Base-by-base conservation (phyloP, 92 coral and sea anemone genomes). In the Zoanthus sansibaricus region DNA sequence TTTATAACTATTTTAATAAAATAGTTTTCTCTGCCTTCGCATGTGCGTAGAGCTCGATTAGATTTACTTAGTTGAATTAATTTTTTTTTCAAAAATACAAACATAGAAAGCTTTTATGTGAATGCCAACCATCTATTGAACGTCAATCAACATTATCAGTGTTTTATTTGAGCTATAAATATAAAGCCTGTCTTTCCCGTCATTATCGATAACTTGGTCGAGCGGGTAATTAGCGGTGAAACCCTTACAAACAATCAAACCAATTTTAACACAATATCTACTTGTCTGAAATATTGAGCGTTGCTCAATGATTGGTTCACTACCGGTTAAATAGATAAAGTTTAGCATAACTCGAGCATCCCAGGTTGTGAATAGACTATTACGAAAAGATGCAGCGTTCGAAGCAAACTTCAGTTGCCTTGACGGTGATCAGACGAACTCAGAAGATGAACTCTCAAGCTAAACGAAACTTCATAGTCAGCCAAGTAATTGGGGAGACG, bases 181-280 rank as follows among this genome's bases (percentile, higher is more conserved):
- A 52, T 78, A 74, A 87, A 90, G 55, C 86, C 86, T 78, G 90
- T 52, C 91, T 87, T 74, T 87, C 76, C 88, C 59, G 70, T 93
- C 92, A 91, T 93, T 91, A 91, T 69, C 87, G 93, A 89, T 91
- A 87, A 90, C 93, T 83, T 91, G 42, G 2, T 92, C 86, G 94
- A 83, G 89, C 94, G 92, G 90, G 88, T 93, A 87, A 95, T 93
- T 94, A 86, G 94, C 90, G 83, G 87, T 91, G 92, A 87, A 82
- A 64, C 51, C 76, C 88, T 89, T 89, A 93, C 96, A 95, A 95
- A 95, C 98, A 93, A 90, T 88, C 88, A 82, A 76, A 58, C 77
- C 92, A 89, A 89, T 95, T 91, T 95, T 87, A 93, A 89, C 88
- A 93, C 96, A 95, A 95, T 93, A 95, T 93, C 93, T 67, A 76